Conservation (phyloP, 1,140 invertebrate species). For the Triops cancriformis region DNA sequence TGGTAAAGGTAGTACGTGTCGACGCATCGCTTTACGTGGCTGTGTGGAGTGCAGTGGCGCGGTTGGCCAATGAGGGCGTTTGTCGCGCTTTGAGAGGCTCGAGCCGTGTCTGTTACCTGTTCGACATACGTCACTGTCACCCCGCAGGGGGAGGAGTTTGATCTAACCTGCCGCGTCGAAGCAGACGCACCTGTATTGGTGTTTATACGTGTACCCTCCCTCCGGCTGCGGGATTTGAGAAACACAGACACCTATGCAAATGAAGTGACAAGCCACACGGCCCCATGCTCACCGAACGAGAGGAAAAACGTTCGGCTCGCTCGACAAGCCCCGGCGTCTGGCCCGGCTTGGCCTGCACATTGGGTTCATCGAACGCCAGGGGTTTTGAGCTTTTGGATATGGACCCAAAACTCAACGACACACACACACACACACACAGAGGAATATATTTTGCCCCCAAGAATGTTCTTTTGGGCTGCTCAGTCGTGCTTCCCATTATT, state of each 20-base stretch:
- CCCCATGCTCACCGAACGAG: not conserved
- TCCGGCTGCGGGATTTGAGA: not conserved
- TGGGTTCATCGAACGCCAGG: not conserved
- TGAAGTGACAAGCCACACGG: not conserved
- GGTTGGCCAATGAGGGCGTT: not conserved
- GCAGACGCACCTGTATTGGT: slow-evolving; percentile 9
- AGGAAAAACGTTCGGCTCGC: not conserved
- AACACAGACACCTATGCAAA: slow-evolving; percentile 4
- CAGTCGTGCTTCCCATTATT: slow-evolving; percentile 4
- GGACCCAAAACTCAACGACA: not conserved
- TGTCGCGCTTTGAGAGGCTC: not conserved
- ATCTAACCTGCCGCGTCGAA: slow-evolving; percentile 6
- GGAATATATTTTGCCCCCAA: slow-evolving; percentile 1
- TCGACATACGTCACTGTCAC: not conserved
- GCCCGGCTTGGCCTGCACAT: not conserved
- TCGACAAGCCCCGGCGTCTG: not conserved
- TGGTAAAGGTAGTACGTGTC: not conserved
- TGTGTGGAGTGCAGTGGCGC: not conserved
- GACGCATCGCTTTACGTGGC: not conserved
- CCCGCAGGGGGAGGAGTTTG: slow-evolving; percentile 11
- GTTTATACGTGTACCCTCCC: slow-evolving; percentile 8
- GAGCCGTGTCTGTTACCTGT: not conserved
- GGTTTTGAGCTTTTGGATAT: not conserved
- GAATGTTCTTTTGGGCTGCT: not conserved
- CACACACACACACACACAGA: not conserved